These are phyloP conservation scores for Bucco capensis DNA, from an alignment of 2,113 vertebrate genomes.

Conservation along the genomic window DNA sequence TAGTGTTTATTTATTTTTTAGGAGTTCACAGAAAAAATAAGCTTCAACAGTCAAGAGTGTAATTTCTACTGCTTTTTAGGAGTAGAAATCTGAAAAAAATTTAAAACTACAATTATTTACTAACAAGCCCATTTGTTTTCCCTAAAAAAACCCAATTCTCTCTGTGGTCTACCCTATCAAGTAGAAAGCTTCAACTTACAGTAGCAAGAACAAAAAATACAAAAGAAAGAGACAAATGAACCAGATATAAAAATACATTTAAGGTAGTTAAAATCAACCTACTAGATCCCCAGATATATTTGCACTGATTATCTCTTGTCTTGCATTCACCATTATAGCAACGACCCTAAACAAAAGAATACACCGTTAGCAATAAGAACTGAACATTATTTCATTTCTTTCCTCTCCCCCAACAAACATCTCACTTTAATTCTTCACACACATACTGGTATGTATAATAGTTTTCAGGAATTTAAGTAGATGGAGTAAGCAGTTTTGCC, in stretches of 20 bases:
- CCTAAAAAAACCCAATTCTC: too few relatives aligned
- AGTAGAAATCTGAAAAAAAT: too few relatives aligned
- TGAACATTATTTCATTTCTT: background rate
- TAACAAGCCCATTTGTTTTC: too few relatives aligned
- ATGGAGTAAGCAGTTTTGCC: background rate
- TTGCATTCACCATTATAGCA: slow-evolving; percentile 97
- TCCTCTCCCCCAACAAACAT: background rate
- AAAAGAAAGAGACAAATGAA: background rate
- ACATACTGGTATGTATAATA: background rate
- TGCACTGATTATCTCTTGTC: slow-evolving; percentile 95
- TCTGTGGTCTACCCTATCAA: background rate
- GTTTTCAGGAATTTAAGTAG: background rate
- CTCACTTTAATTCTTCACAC: background rate
- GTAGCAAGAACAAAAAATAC: background rate
- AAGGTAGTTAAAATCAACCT: slow-evolving; percentile 63
- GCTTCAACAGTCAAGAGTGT: too few relatives aligned
- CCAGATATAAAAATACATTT: background rate
- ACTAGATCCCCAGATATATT: slow-evolving; percentile 97
- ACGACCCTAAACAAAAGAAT: slow-evolving; percentile 81
- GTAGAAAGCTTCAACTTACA: background rate
- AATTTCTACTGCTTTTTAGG: too few relatives aligned
- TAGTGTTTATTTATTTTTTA: background rate
- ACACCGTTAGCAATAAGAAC: background rate
- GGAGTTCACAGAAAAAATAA: background rate
- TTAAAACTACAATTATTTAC: too few relatives aligned